Base-by-base conservation (phyloP, 2,113 vertebrate genomes). In the Aythya baeri region DNA sequence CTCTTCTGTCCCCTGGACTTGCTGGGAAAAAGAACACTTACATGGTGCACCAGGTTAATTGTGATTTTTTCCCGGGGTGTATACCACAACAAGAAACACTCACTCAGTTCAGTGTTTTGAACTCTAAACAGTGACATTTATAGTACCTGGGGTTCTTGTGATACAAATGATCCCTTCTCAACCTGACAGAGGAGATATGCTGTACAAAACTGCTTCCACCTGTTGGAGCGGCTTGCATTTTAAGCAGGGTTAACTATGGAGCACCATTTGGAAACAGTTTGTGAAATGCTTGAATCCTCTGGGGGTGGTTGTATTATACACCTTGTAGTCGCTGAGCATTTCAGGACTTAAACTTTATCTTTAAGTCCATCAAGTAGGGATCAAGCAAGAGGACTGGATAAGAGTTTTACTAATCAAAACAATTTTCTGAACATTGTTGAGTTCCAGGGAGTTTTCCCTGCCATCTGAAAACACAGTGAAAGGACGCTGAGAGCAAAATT, bases 241-340 rank as follows among this genome's bases (percentile, higher is more conserved):
- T 97, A 88, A 97, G 85, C 91, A 96, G 91, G 96, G 96, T 97
- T 98, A 97, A 97, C 95, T 89, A 44, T 83, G 66, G 97, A 97
- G 94, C 94, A 93, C 95, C 96, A 97, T 98, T 98, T 98, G 98
- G 98, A 98, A 98, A 93, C 85, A 78, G 95, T 98, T 98, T 97
- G 74, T 80, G 83, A 96, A 97, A 98, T 94, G 57, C 85, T 86
- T 97, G 88, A 95, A 77, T 96, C 88, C 94, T 97, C 97, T 86
- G 14, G 74, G 83, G 94, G n/a, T 91, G 31, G 59, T 23, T 94
- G 86, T 86, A 41, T 77, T 84, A 55, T 96, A 84, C 88, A 95
- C 95, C 93, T 97, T 96, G 93, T 95, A 94, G 92, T 91, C 96
- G 89, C 87, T 95, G 94, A 95, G 76, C 74, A 83, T 88, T 97